These are phyloP conservation scores for Druon quercuslanigerum DNA, from an alignment of 1,140 invertebrate species.

Conservation along the genomic window DNA sequence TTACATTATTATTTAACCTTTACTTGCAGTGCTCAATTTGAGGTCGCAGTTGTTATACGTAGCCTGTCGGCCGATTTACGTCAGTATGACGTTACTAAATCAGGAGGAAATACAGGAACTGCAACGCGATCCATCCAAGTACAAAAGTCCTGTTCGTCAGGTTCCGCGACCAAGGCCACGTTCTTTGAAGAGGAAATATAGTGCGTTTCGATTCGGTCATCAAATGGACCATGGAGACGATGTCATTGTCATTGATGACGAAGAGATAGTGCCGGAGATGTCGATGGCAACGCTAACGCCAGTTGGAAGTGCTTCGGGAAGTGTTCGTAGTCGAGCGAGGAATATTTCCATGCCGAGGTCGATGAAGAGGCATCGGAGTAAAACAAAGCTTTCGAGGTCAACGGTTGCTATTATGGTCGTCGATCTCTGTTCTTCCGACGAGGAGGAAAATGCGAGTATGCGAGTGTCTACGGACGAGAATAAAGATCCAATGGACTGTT, in stretches of 20 bases:
- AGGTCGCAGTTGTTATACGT: constrained; percentile 67
- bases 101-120: constrained; percentile 65
- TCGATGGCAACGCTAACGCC: constrained; percentile 33
- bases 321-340: constrained; percentile 15
- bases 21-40: constrained; percentile 59
- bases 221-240: constrained; percentile 41
- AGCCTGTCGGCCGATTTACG: constrained; percentile 71
- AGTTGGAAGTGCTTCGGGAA: constrained; percentile 28
- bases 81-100: constrained; percentile 69
- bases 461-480: constrained; percentile 57
- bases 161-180: constrained; percentile 46
- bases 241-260: constrained; percentile 49
- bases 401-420: constrained; percentile 69
- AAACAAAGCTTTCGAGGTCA: constrained; percentile 14
- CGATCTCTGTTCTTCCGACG: constrained; percentile 77
- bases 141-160: constrained; percentile 50
- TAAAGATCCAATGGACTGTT: constrained; percentile 51
- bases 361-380: not conserved
- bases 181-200: constrained; percentile 37
- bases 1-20: constrained; percentile 36
- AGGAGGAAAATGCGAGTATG: constrained; percentile 62
- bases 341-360: not conserved
- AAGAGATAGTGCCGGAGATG: constrained; percentile 41
- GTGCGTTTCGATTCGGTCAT: constrained; percentile 33
- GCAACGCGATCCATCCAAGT: constrained; percentile 60